A percentile compares a stretch with the other conserved stretches of the same genome.
Evolutionary conservation across 2,888 invertebrate genomes (phyloP).

Genomic region (Eucera pruinosa): DNA sequence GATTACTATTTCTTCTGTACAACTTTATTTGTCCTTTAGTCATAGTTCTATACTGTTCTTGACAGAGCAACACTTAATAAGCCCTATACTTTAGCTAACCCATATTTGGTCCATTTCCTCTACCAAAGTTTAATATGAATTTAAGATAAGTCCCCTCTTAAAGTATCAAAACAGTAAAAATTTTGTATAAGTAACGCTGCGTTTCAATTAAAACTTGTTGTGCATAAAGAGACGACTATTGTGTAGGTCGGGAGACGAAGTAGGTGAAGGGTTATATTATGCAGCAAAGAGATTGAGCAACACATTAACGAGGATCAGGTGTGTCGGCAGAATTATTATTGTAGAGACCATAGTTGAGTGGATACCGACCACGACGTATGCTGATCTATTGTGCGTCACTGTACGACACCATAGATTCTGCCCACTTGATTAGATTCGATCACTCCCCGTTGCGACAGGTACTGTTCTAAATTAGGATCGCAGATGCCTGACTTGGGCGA

Average conservation of each 20-base stretch:
- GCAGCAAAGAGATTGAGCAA: conserved; percentile 65
- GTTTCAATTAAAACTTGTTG: no score
- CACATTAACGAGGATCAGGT: conserved; percentile 71
- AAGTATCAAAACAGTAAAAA: no score
- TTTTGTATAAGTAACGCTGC: no score
- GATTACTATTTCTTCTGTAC: no score
- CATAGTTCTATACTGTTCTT: no score
- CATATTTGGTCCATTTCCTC: no score
- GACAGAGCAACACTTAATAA: no score
- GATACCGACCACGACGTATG: conserved; percentile 37
- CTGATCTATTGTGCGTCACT: conserved; percentile 59
- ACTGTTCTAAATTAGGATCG: conserved; percentile 52
- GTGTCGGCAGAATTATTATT: conserved; percentile 66
- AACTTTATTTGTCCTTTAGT: no score
- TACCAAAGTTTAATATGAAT: no score
- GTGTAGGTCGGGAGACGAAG: conserved; percentile 59
- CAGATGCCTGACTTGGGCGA: conserved; percentile 27
- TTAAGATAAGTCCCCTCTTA: no score
- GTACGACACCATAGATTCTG: conserved; percentile 52
- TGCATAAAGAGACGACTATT: no score
- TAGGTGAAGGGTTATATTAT: conserved; percentile 66
- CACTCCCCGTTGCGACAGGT: conserved; percentile 55
- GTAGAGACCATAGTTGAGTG: conserved; percentile 46
- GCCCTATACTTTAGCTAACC: no score
- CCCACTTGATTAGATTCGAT: conserved; percentile 63